Evolutionary conservation across 2,888 invertebrate genomes (phyloP), one percentile per base, ranked within the genome.

Genomic region (Amiota minor): DNA sequence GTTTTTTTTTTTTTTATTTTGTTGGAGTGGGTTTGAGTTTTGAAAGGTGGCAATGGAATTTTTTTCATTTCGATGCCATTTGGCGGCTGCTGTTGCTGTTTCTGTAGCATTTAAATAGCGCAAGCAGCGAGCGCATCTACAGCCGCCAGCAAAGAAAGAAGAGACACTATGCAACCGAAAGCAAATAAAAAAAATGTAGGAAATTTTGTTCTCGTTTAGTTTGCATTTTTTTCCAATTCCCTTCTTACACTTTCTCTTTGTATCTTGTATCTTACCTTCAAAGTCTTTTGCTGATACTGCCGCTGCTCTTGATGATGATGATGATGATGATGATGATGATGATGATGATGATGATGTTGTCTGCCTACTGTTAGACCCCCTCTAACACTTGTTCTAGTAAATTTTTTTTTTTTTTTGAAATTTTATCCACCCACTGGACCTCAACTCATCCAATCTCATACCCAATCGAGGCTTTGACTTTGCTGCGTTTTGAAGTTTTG

Each of bases 91-190:
- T 47, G 49, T 65, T 65, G 65, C n/a, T 56, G 56, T 46, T 70
- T 55, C 56, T 80, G 81, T 79, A 81, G 81, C 83, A 83, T 85
- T 83, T 83, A 85, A 85, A 83, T 83, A 81, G 12, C 62, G 23
- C 35, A 45, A 12, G 62, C 59, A 35, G 20, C 9, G 14, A 16
- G 11, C 47, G 56, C 55, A 46, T 18, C 59, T 46, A 62, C 62
- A 62, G 45, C 53, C n/a, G 6, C 53, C 23, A 62, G 14, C 23
- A 62, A 62, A 12, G 45, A 35, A 35, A 35, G 45, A 45, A 62
- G 20, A 59, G 20, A 59, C 83, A 83, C 83, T 84, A 83, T 83
- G 83, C 83, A 83, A 85, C 84, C 84, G 76, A 85, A 82, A 78
- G 77, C 74, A 77, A 85, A 82, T 80, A 35, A 35, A 35, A 35